phyloP scores from a whole-genome alignment of 2,113 vertebrate species.

The Anguilla japonica region DNA sequence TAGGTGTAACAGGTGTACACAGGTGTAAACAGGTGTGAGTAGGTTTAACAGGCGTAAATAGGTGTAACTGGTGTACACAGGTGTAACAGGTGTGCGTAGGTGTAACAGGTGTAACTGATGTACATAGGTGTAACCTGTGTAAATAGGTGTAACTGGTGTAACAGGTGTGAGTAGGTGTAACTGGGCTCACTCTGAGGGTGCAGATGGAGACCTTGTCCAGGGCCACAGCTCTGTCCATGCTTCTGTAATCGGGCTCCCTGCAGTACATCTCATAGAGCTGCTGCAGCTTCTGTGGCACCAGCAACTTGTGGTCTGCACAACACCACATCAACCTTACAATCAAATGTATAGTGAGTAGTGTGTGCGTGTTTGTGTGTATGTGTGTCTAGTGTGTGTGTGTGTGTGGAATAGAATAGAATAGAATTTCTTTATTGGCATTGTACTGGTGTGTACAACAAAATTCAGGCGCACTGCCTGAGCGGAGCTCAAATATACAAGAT shows the following conservation, averaged over 20 bases:
- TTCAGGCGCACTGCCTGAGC: no score
- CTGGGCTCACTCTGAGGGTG: constrained; percentile 71
- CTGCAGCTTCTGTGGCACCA: constrained; percentile 76
- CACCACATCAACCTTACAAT: background rate
- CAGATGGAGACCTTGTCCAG: constrained; percentile 73
- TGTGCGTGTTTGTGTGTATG: background rate
- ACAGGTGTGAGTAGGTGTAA: background rate
- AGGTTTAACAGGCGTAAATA: background rate
- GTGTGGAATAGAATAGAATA: background rate
- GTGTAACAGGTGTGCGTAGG: background rate
- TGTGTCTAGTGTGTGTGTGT: background rate
- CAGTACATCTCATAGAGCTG: constrained; percentile 81
- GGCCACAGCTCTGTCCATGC: constrained; percentile 72
- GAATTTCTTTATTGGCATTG: no score
- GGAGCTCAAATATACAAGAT: no score
- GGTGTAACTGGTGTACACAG: background rate
- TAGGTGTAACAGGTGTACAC: background rate
- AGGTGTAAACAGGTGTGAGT: no score
- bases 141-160: background rate
- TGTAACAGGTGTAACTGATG: no score
- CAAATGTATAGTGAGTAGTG: background rate
- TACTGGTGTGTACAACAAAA: no score
- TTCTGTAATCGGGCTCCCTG: constrained; percentile 75
- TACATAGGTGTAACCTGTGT: background rate
- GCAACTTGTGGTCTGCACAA: constrained; percentile 77